A percentile compares a stretch with the other conserved stretches of the same genome.
These are phyloP conservation scores for Tenrec ecaudatus DNA, from an alignment of 2,113 vertebrate genomes.

Conservation along the genomic window DNA sequence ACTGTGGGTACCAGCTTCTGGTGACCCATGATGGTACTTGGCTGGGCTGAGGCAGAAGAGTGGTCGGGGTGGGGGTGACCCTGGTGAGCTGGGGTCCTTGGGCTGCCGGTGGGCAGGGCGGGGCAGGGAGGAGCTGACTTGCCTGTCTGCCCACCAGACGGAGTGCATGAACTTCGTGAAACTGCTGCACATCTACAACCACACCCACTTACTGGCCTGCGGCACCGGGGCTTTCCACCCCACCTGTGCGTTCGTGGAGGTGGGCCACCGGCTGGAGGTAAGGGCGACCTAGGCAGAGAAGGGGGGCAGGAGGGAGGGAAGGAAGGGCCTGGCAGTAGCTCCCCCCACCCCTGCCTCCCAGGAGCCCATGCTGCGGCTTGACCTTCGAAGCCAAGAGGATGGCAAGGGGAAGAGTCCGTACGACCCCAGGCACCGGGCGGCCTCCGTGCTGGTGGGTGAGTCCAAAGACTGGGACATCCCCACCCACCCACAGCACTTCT, in stretches of 20 bases:
- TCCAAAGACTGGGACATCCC: background rate
- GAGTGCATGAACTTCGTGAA: conserved; percentile 99
- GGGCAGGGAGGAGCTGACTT: background rate
- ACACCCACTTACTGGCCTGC: conserved; percentile 95
- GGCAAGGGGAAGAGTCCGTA: conserved; percentile 98
- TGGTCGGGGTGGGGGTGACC: background rate
- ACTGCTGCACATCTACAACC: conserved; percentile 94
- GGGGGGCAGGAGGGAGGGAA: background rate
- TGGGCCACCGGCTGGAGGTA: conserved; percentile 94
- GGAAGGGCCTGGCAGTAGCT: background rate
- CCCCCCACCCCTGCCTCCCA: conserved; percentile 68
- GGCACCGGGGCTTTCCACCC: conserved; percentile 98
- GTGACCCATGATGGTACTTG: background rate
- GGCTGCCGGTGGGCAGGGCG: too few relatives aligned
- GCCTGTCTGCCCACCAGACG: conserved; percentile 83
- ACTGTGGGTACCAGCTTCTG: background rate
- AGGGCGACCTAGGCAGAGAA: conserved; percentile 55
- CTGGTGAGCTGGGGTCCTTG: background rate
- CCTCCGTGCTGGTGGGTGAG: conserved; percentile 96
- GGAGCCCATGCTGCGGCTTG: conserved; percentile 93
- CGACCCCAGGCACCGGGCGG: conserved; percentile 92
- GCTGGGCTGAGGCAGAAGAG: background rate
- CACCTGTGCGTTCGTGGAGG: conserved; percentile 93
- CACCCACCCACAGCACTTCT: background rate
- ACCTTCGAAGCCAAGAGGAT: conserved; percentile 88